Conservation (phyloP, 2,888 invertebrate genomes). For the Erebia ligea region DNA sequence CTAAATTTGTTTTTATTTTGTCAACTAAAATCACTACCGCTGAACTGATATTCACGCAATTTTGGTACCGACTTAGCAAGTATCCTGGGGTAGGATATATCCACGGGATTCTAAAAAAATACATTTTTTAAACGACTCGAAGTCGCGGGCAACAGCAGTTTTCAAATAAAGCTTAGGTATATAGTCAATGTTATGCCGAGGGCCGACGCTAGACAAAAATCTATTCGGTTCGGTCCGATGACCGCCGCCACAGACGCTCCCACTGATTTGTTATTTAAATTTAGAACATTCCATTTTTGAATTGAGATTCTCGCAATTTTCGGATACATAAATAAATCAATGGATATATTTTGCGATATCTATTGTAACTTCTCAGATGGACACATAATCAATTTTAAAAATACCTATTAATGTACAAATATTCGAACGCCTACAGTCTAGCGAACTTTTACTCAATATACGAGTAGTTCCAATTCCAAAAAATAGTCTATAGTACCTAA, state of each 20-base stretch:
- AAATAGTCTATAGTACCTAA: too few species aligned
- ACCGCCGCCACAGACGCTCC: constrained; percentile 66
- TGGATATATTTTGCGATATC: too few species aligned
- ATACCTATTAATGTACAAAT: neutral
- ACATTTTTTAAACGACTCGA: too few species aligned
- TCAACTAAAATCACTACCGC: too few species aligned
- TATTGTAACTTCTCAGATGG: too few species aligned
- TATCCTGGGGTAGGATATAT: too few species aligned
- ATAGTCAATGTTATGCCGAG: constrained; percentile 37
- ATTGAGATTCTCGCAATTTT: constrained; percentile 59
- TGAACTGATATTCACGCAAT: too few species aligned
- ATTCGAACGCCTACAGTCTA: neutral
- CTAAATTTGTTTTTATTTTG: too few species aligned
- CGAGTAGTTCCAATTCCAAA: too few species aligned
- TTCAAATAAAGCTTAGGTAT: constrained; percentile 15
- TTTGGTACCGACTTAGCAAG: too few species aligned
- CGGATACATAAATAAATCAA: constrained; percentile 8
- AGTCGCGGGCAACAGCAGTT: neutral
- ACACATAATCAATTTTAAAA: neutral
- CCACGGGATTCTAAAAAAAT: too few species aligned
- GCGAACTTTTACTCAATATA: too few species aligned
- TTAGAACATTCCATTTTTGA: constrained; percentile 70
- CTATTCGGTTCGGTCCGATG: constrained; percentile 66
- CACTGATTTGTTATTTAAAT: constrained; percentile 79
- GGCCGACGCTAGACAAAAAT: constrained; percentile 53